Conservation (phyloP, 2,888 invertebrate species). For the Clepsis dumicolana region DNA sequence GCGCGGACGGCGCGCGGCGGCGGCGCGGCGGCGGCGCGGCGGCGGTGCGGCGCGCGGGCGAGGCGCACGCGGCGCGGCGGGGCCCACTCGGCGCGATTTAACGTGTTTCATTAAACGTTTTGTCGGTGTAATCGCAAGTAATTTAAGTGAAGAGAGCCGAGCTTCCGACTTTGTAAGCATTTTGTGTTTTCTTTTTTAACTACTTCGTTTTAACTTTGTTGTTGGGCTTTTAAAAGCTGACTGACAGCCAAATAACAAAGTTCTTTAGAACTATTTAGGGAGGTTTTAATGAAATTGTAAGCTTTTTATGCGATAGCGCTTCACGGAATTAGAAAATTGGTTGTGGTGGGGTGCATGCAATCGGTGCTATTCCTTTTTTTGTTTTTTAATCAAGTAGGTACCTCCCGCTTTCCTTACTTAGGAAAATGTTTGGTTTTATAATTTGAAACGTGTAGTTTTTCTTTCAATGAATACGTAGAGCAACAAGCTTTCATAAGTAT, state of each 20-base stretch:
- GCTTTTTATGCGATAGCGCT: constrained; percentile 70
- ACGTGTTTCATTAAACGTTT: constrained; percentile 86
- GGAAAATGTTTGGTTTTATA: neutral
- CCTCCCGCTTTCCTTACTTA: neutral
- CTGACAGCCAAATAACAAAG: constrained; percentile 85
- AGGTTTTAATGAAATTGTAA: constrained; percentile 80
- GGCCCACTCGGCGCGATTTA: constrained; percentile 82
- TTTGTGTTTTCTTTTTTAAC: constrained; percentile 86
- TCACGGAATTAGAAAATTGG: constrained; percentile 63
- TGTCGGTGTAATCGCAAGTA: constrained; percentile 86
- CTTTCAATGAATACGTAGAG: too few species aligned
- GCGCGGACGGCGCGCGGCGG: constrained; percentile 48
- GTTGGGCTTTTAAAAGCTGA: constrained; percentile 83
- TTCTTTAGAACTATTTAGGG: constrained; percentile 83
- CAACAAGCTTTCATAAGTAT: too few species aligned
- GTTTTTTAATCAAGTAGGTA: constrained; percentile 30
- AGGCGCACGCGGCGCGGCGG: constrained; percentile 52
- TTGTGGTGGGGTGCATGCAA: constrained; percentile 53
- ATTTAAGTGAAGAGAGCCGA: constrained; percentile 85
- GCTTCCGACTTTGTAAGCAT: constrained; percentile 86
- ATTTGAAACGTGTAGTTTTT: neutral
- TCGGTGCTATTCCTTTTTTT: constrained; percentile 48
- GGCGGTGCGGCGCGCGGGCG: constrained; percentile 53
- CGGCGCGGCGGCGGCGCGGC: constrained; percentile 49
- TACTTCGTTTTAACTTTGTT: constrained; percentile 86